phyloP scores from a whole-genome alignment of 2,888 invertebrate species.

The Antitype chi region DNA sequence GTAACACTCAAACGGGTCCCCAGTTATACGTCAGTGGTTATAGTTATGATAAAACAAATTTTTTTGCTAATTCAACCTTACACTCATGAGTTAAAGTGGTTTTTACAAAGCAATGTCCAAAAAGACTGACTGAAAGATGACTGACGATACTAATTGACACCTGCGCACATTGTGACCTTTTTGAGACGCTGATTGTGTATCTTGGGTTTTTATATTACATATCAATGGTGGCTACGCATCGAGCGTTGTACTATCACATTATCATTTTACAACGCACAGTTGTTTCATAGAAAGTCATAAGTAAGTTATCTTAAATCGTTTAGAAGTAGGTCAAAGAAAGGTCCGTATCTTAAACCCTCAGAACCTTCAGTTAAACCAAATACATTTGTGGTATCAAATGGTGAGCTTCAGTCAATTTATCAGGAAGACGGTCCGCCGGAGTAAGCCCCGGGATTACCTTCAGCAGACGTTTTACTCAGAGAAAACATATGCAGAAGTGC shows the following conservation, averaged over 20 bases:
- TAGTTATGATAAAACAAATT: no score
- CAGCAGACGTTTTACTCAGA: background rate
- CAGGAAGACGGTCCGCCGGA: constrained; percentile 19
- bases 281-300: background rate
- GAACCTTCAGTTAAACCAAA: constrained; percentile 37
- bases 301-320: background rate
- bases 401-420: constrained; percentile 58
- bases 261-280: background rate
- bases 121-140: no score
- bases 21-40: no score
- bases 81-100: no score
- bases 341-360: constrained; percentile 9
- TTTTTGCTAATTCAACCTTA: no score
- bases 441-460: constrained; percentile 51
- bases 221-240: background rate
- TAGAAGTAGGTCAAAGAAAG: constrained; percentile 8
- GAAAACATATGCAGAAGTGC: constrained; percentile 15
- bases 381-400: constrained; percentile 53
- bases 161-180: no score
- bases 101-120: no score
- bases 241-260: background rate
- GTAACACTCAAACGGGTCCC: no score
- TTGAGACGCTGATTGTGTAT: no score
- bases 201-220: no score
- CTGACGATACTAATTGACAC: no score